These are phyloP conservation scores for Hecatera dysodea DNA, from an alignment of 2,888 invertebrate species.

Conservation along the genomic window DNA sequence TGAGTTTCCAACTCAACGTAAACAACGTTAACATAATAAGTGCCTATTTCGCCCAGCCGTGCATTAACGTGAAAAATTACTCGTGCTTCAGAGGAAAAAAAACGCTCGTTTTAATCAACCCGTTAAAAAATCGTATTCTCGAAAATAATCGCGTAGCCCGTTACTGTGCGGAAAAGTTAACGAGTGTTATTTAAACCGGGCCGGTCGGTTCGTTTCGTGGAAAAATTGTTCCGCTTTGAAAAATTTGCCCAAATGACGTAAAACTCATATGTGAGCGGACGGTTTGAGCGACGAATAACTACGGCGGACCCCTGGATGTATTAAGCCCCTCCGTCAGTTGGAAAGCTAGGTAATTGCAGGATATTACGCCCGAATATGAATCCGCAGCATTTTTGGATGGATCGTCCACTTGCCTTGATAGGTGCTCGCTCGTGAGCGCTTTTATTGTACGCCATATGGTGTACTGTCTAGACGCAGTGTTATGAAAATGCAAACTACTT, in stretches of 20 bases:
- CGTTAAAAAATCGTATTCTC: slow-evolving; percentile 85
- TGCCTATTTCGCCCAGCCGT: slow-evolving; percentile 69
- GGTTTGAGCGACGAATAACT: slow-evolving; percentile 74
- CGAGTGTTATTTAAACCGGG: slow-evolving; percentile 87
- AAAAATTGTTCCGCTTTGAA: slow-evolving; percentile 87
- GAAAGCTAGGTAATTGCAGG: slow-evolving; percentile 75
- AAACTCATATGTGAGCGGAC: slow-evolving; percentile 84
- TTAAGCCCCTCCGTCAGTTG: slow-evolving; percentile 73
- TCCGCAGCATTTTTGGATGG: slow-evolving; percentile 57
- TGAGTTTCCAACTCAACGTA: slow-evolving; percentile 54
- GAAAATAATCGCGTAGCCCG: slow-evolving; percentile 83
- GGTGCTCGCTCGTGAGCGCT: slow-evolving; percentile 36
- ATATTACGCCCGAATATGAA: slow-evolving; percentile 68
- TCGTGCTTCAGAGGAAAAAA: slow-evolving; percentile 68
- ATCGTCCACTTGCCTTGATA: slow-evolving; percentile 51
- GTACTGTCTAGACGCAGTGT: slow-evolving; percentile 55
- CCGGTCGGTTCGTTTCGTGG: slow-evolving; percentile 74
- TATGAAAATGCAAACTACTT: slow-evolving; percentile 58
- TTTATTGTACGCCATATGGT: slow-evolving; percentile 57
- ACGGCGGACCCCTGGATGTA: slow-evolving; percentile 74
- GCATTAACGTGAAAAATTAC: slow-evolving; percentile 78
- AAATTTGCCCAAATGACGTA: slow-evolving; percentile 86
- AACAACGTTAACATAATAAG: slow-evolving; percentile 70
- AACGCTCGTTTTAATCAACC: slow-evolving; percentile 81
- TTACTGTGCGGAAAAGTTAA: slow-evolving; percentile 86